Evolutionary conservation across 2,113 vertebrate genomes (phyloP).

Genomic region (Psephotus haematonotus): DNA sequence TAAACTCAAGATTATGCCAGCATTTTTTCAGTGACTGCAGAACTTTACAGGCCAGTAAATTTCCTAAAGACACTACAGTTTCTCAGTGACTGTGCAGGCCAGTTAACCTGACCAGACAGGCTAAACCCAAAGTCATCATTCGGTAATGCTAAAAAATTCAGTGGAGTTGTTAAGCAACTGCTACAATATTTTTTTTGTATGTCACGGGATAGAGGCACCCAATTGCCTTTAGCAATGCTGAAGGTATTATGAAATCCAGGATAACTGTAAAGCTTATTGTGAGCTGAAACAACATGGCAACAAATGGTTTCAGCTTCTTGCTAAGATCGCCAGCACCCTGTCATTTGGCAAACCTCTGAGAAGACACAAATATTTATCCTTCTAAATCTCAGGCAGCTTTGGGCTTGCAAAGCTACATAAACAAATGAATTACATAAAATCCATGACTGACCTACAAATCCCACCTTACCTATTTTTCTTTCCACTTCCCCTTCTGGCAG

Average conservation of each 20-base stretch:
- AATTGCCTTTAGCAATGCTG: background rate
- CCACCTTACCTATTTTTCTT: background rate
- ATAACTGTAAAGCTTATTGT: background rate
- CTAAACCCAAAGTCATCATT: background rate
- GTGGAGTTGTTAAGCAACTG: background rate
- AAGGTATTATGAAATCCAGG: constrained; percentile 8
- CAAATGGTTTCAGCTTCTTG: background rate
- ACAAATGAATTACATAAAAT: constrained; percentile 53
- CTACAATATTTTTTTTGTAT: background rate
- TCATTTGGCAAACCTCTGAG: background rate
- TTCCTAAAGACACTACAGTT: background rate
- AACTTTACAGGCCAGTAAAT: background rate
- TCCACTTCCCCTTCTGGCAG: background rate
- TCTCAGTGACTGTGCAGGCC: background rate
- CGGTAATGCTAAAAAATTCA: background rate
- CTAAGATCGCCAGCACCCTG: background rate
- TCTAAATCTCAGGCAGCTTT: constrained; percentile 10
- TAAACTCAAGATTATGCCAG: background rate
- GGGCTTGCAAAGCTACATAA: constrained; percentile 35
- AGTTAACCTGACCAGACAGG: background rate
- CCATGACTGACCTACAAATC: constrained; percentile 25
- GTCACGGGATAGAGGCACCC: background rate
- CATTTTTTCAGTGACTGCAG: background rate
- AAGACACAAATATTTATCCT: background rate
- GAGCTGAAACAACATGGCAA: background rate